These are phyloP conservation scores for Melieria omissa DNA, from an alignment of 2,888 invertebrate genomes.

Conservation along the genomic window DNA sequence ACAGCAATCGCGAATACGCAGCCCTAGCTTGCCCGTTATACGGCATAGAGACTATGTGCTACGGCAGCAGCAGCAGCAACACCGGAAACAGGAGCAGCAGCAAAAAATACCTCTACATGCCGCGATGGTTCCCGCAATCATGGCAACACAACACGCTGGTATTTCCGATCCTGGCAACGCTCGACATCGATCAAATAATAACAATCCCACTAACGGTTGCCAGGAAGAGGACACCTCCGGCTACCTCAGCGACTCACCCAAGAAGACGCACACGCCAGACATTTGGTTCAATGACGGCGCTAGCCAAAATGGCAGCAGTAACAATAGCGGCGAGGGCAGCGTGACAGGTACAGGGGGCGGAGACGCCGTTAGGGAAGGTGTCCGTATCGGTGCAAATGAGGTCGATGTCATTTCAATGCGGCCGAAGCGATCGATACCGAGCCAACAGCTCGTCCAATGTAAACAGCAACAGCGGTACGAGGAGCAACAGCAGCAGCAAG, in stretches of 20 bases:
- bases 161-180: conserved; percentile 52
- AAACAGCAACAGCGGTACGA: conserved; percentile 34
- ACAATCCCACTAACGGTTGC: conserved; percentile 58
- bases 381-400: conserved; percentile 45
- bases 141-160: conserved; percentile 48
- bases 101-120: conserved; percentile 54
- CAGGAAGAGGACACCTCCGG: conserved; percentile 84
- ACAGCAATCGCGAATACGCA: conserved; percentile 65
- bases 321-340: conserved; percentile 49
- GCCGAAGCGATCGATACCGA: conserved; percentile 53
- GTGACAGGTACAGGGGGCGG: conserved; percentile 45
- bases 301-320: conserved; percentile 56
- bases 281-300: conserved; percentile 65
- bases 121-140: conserved; percentile 47
- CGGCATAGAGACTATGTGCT: conserved; percentile 59
- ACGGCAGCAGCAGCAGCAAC: conserved; percentile 44
- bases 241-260: conserved; percentile 81
- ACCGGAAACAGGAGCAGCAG: conserved; percentile 37
- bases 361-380: conserved; percentile 28
- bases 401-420: conserved; percentile 40
- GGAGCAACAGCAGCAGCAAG: conserved; percentile 35
- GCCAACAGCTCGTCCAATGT: conserved; percentile 33
- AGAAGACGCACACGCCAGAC: conserved; percentile 69
- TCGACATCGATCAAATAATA: conserved; percentile 48
- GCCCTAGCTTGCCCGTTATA: conserved; percentile 78